Evolutionary conservation across 2,888 invertebrate genomes (phyloP).

Genomic region (Smittia sp.): DNA sequence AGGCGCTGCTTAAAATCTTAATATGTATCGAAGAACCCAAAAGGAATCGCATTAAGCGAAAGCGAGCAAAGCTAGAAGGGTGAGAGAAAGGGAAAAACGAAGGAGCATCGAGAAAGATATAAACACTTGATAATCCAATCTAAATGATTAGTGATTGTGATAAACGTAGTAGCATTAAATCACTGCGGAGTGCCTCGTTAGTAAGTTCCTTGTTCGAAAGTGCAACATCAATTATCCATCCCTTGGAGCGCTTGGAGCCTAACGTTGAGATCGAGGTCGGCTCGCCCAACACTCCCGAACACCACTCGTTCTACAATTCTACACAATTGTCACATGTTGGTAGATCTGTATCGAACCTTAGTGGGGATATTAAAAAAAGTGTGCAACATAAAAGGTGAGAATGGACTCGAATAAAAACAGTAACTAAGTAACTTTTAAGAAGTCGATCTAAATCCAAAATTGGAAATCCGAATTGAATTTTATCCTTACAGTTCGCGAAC

Average conservation of each 20-base stretch:
- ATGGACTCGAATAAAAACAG: not conserved
- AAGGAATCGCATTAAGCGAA: too few relatives aligned
- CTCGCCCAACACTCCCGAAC: not conserved
- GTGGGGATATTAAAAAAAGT: not conserved
- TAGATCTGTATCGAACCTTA: not conserved
- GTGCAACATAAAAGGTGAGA: slow-evolving; percentile 24
- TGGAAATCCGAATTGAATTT: not conserved
- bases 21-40: too few relatives aligned
- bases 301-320: not conserved
- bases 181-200: slow-evolving; percentile 54
- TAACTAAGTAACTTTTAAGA: not conserved
- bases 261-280: slow-evolving; percentile 19
- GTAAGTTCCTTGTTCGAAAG: slow-evolving; percentile 54
- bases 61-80: not conserved
- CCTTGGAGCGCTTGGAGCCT: slow-evolving; percentile 25
- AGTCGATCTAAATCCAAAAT: not conserved
- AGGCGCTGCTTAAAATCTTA: too few relatives aligned
- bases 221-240: slow-evolving; percentile 48
- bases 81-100: not conserved
- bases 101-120: not conserved
- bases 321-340: slow-evolving; percentile 18
- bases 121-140: slow-evolving; percentile 35
- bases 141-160: slow-evolving; percentile 54
- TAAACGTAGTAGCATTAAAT: slow-evolving; percentile 54
- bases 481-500: too few relatives aligned